Percentiles rank a stretch among this genome's conserved stretches.
Evolutionary conservation across 2,888 invertebrate species (phyloP).

Genomic region (Crocallis elinguaria): DNA sequence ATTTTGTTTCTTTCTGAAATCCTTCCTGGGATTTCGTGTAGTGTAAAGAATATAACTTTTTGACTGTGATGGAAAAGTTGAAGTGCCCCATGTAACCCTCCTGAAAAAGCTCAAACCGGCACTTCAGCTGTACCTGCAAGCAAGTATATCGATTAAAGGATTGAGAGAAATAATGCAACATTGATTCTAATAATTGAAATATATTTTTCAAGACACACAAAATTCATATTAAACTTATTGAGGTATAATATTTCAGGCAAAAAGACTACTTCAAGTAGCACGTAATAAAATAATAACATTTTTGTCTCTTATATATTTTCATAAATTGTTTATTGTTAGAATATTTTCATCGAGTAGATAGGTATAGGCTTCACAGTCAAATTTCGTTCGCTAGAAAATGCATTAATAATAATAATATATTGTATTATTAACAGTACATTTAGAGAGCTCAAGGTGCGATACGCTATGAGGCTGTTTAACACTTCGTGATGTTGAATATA

Average conservation of each 20-base stretch:
- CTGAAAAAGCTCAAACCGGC: too few relatives aligned
- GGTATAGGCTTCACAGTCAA: slow-evolving; percentile 54
- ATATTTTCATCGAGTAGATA: slow-evolving; percentile 54
- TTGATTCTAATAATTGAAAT: slow-evolving; percentile 70
- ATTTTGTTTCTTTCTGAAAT: too few relatives aligned
- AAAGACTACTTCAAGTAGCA: slow-evolving; percentile 71
- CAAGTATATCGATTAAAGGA: slow-evolving; percentile 11
- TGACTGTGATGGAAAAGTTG: too few relatives aligned
- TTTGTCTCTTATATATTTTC: slow-evolving; percentile 41
- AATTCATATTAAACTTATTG: slow-evolving; percentile 80
- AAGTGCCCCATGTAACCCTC: too few relatives aligned
- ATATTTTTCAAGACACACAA: slow-evolving; percentile 79
- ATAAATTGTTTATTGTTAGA: slow-evolving; percentile 60
- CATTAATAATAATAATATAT: slow-evolving; percentile 46
- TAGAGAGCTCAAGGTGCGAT: slow-evolving; percentile 65
- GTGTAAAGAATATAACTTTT: too few relatives aligned
- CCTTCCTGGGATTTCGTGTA: too few relatives aligned
- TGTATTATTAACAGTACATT: slow-evolving; percentile 46
- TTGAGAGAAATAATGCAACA: slow-evolving; percentile 59
- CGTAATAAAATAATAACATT: slow-evolving; percentile 68
- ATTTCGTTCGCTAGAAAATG: slow-evolving; percentile 63
- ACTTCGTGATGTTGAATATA: slow-evolving; percentile 59
- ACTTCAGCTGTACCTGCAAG: too few relatives aligned
- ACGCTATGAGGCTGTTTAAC: slow-evolving; percentile 49
- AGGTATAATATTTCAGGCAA: slow-evolving; percentile 80